Conservation (phyloP, 1,140 invertebrate species). For the Nasonia vitripennis region DNA sequence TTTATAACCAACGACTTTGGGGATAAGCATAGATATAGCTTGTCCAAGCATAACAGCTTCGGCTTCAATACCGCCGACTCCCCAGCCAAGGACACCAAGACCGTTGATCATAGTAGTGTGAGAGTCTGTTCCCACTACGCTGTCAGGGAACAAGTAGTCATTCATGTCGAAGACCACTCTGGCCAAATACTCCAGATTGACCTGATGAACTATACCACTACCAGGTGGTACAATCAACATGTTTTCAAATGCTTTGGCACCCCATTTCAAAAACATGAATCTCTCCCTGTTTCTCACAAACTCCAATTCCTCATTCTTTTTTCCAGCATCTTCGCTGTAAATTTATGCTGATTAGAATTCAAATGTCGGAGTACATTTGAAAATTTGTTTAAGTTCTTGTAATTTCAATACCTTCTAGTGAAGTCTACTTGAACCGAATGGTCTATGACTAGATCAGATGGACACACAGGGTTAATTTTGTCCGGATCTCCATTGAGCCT, state of each 20-base stretch:
- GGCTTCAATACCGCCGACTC: conserved; percentile 89
- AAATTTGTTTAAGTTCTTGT: neutral
- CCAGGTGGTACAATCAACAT: conserved; percentile 99
- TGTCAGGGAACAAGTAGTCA: conserved; percentile 91
- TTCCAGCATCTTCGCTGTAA: conserved; percentile 88
- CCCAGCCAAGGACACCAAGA: conserved; percentile 86
- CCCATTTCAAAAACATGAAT: conserved; percentile 98
- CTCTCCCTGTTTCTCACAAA: conserved; percentile 97
- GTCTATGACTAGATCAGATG: conserved; percentile 98
- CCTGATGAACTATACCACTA: conserved; percentile 98
- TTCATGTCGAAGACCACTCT: conserved; percentile 92
- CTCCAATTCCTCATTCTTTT: conserved; percentile 96
- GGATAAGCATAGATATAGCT: conserved; percentile 96
- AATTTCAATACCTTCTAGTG: conserved; percentile 82
- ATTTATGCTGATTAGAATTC: conserved; percentile 17
- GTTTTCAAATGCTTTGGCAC: conserved; percentile 95
- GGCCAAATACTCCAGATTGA: conserved; percentile 97
- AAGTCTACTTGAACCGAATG: conserved; percentile 99
- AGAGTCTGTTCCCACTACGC: conserved; percentile 98
- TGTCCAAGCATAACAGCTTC: conserved; percentile 96
- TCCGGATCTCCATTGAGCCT: conserved; percentile 90
- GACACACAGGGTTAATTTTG: conserved; percentile 97
- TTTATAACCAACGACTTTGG: conserved; percentile 96
- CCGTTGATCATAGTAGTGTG: conserved; percentile 99
- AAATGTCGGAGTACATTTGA: neutral